phyloP scores from a whole-genome alignment of 2,888 invertebrate genomes.

The Pocota personata region DNA sequence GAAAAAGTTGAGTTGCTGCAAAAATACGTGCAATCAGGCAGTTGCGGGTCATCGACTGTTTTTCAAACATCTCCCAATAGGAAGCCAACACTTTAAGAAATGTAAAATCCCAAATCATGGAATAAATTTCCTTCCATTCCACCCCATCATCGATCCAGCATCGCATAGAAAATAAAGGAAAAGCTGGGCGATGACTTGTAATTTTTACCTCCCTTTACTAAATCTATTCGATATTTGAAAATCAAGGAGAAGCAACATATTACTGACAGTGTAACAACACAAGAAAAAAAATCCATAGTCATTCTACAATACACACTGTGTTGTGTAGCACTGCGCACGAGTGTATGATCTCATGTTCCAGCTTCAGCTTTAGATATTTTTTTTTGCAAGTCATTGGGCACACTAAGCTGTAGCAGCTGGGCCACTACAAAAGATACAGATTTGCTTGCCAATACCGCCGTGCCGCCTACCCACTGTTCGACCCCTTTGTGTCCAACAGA shows the following conservation, averaged over 20 bases:
- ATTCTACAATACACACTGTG: slow-evolving; percentile 36
- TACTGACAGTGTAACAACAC: slow-evolving; percentile 63
- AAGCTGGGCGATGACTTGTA: slow-evolving; percentile 64
- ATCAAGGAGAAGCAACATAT: slow-evolving; percentile 70
- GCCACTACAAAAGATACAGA: slow-evolving; percentile 33
- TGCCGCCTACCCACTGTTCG: slow-evolving; percentile 31
- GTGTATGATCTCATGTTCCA: slow-evolving; percentile 69
- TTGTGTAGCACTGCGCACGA: slow-evolving; percentile 39
- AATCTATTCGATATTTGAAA: slow-evolving; percentile 57
- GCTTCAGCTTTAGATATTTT: slow-evolving; percentile 31
- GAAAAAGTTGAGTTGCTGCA: too few species aligned
- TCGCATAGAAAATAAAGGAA: neutral
- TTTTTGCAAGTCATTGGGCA: slow-evolving; percentile 65
- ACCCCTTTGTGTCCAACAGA: slow-evolving; percentile 44
- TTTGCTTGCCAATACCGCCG: slow-evolving; percentile 32
- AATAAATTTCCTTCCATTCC: slow-evolving; percentile 1
- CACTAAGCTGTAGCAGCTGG: slow-evolving; percentile 58
- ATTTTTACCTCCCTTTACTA: slow-evolving; percentile 10
- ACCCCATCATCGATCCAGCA: slow-evolving; percentile 3
- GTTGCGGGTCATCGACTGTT: neutral
- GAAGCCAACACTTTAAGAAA: neutral
- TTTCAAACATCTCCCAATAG: neutral
- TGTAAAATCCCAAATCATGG: slow-evolving; percentile 28
- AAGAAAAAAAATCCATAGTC: slow-evolving; percentile 40
- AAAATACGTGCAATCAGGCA: too few species aligned